phyloP scores from a whole-genome alignment of 2,797 vertebrate species.

The Poecilia picta region DNA sequence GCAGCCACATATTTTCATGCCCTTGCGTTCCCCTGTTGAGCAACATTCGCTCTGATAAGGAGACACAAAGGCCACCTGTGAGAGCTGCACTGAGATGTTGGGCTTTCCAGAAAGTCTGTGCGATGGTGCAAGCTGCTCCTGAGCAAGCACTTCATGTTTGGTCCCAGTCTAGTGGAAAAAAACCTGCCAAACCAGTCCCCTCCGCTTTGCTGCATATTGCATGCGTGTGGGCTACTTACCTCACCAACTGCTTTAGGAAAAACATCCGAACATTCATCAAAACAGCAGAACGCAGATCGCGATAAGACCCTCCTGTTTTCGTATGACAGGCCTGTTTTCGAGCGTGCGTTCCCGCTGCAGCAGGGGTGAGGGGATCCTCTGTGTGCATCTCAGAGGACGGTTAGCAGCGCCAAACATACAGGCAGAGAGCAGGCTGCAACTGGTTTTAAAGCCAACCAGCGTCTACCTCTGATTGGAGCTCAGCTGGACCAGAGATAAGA shows the following conservation, averaged over 20 bases:
- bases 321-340: conserved; percentile 52
- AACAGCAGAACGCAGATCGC: conserved; percentile 70
- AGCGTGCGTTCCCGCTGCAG: conserved; percentile 31
- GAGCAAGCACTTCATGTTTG: conserved; percentile 60
- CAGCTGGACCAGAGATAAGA: conserved; percentile 48
- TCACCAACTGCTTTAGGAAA: conserved; percentile 68
- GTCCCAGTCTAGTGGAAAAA: conserved; percentile 62
- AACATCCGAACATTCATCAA: conserved; percentile 82
- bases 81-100: conserved; percentile 29
- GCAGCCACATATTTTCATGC: conserved; percentile 30
- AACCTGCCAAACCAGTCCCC: conserved; percentile 69
- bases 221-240: conserved; percentile 72
- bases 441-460: conserved; percentile 53
- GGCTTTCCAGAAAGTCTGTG: conserved; percentile 50
- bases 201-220: conserved; percentile 35
- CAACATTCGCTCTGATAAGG: conserved; percentile 50
- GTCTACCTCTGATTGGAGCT: conserved; percentile 57
- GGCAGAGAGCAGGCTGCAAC: conserved; percentile 57
- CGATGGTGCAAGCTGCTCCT: conserved; percentile 57
- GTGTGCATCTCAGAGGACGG: conserved; percentile 8
- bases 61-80: conserved; percentile 50
- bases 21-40: conserved; percentile 39
- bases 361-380: conserved; percentile 9
- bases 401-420: conserved; percentile 33
- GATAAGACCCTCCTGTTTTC: conserved; percentile 69